Conservation (phyloP, 2,113 vertebrate genomes). For the Nematolebias whitei region DNA sequence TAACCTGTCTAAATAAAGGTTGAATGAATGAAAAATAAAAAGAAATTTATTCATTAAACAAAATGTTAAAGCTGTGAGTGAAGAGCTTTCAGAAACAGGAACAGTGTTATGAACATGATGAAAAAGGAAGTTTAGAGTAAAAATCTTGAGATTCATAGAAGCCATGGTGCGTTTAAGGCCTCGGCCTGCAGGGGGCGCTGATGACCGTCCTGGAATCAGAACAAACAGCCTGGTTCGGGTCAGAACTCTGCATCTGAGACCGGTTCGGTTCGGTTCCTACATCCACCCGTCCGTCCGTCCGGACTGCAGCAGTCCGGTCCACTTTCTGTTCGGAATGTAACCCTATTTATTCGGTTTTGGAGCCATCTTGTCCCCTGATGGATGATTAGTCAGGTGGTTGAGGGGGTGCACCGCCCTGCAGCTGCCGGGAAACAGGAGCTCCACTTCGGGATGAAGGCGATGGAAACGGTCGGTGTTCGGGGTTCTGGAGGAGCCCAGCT, state of each 20-base stretch:
- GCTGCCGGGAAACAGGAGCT: slow-evolving; percentile 19
- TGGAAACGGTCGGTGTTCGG: slow-evolving; percentile 20
- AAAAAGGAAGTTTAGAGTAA: too few species aligned
- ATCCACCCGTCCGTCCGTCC: slow-evolving; percentile 8
- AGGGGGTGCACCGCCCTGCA: slow-evolving; percentile 23
- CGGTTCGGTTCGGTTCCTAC: slow-evolving; percentile 11
- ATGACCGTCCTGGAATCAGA: not conserved
- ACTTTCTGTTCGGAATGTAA: slow-evolving; percentile 8
- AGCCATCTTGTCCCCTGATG: not conserved
- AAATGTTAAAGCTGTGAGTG: too few species aligned
- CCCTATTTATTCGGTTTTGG: not conserved
- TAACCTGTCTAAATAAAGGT: too few species aligned
- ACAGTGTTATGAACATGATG: too few species aligned
- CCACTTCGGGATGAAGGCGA: slow-evolving; percentile 3
- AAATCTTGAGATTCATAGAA: too few species aligned
- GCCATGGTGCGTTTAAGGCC: not conserved
- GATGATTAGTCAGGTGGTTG: slow-evolving; percentile 12
- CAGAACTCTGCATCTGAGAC: too few species aligned
- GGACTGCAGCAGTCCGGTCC: not conserved
- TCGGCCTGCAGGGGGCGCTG: slow-evolving; percentile 38
- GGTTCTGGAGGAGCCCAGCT: slow-evolving; percentile 1
- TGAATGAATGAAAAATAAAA: too few species aligned
- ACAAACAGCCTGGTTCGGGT: not conserved
- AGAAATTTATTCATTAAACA: too few species aligned
- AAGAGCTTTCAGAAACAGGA: too few species aligned